Evolutionary conservation across 1,140 invertebrate species (phyloP), one percentile per base, ranked within the genome.

Genomic region (Drosophila bocqueti): DNA sequence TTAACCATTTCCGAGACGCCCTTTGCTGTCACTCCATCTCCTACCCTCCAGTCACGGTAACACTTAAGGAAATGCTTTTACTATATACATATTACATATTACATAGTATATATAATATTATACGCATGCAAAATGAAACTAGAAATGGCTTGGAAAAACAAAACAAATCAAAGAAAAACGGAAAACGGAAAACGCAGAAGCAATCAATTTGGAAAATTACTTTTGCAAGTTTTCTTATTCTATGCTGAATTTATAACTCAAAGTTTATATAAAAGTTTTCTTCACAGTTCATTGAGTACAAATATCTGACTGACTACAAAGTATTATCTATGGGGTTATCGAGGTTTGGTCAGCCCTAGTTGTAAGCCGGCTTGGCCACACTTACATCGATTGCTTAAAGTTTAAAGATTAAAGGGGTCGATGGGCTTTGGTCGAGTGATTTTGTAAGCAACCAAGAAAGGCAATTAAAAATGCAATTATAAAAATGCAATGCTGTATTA

Each of bases 11-110:
- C 15, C 7, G 10, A 13, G 34, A 13, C 21, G 29, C 57, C 57
- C 57, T 45, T 43, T 34, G 62, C 62, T 61, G 38, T 62, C 38
- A 61, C 38, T 61, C 21, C 26, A 4, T 4, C 31, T 34, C 5
- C 26, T 8, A 10, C 4, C 0, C 10, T n/a, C 1, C 16, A 10
- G 34, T 2, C 18, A 16, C 13, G 8, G 7, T 9, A 11, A 24
- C 34, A 55, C 52, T 2, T 2, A 15, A 18, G n/a, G 31, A 52
- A 52, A 52, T 13, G 16, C 0, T 8, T 13, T 4, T 4, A 4
- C 10, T 9, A 34, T 9, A 34, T 9, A 34, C 3, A 34, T 13
- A 38, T 13, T 38, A 36, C 36, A 13, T 36, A 38, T 13, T 38
- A 45, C 2, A 18, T 18, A 4, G 18, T n/a, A n/a, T 4, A 7